Conservation (phyloP, 2,113 vertebrate genomes). For the Hippocampus guttulatus region DNA sequence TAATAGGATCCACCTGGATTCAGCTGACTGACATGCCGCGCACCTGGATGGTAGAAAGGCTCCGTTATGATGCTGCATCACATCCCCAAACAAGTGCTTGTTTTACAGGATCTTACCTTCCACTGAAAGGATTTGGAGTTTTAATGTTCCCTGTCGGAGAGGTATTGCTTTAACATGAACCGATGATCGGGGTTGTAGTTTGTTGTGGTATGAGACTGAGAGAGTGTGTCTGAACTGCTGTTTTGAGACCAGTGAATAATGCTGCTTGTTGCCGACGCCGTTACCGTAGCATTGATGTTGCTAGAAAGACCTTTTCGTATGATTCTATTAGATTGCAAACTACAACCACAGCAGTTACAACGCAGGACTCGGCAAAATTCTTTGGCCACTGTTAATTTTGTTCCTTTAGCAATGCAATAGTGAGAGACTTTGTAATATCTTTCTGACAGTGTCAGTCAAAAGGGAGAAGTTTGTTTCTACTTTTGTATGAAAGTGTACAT, state of each 20-base stretch:
- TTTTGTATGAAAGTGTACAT: neutral
- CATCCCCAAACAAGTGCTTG: conserved; percentile 2
- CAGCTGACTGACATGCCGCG: conserved; percentile 5
- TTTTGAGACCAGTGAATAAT: too few relatives aligned
- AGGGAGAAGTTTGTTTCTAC: neutral
- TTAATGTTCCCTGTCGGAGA: neutral
- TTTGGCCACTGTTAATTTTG: too few relatives aligned
- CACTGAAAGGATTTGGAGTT: neutral
- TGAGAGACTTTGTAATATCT: too few relatives aligned
- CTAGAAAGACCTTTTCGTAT: too few relatives aligned
- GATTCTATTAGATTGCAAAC: neutral
- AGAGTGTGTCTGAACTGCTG: neutral
- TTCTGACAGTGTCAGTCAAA: neutral
- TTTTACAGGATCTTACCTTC: conserved; percentile 13
- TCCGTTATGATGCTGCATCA: conserved; percentile 19
- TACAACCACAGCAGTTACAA: neutral
- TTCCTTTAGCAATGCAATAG: too few relatives aligned
- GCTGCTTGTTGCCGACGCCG: neutral
- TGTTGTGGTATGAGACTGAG: neutral
- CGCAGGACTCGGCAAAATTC: too few relatives aligned
- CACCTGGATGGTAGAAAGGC: conserved; percentile 12
- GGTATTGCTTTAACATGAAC: neutral
- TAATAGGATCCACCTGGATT: conserved; percentile 12
- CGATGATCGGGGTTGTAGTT: neutral
- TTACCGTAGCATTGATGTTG: too few relatives aligned